Base-by-base conservation (phyloP, 2,113 vertebrate species). In the Daphoenositta chrysoptera region DNA sequence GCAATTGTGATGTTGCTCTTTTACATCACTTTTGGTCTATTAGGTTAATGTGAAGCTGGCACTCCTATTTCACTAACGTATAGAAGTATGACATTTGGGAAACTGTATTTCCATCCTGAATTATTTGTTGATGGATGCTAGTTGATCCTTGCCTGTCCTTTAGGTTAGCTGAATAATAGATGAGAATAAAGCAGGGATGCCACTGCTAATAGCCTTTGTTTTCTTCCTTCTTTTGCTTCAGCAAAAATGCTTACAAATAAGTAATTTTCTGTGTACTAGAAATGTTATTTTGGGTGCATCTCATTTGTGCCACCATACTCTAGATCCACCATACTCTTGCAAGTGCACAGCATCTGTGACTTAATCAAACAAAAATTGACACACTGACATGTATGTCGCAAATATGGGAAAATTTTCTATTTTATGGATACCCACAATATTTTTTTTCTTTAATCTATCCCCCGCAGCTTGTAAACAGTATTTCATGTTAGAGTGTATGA, bases 321-420 rank as follows among this genome's bases (percentile, higher is more conserved):
- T 87, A 61, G 78, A 73, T 80, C 31, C 39, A 33, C 51, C 4
- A 1, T 81, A 35, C 23, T 83, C 60, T 47, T 77, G 58, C 47
- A 63, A 94, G 60, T 27, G 44, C 90, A 95, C 96, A 96, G 96
- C 97, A 94, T 97, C 96, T 96, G 96, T 97, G 96, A 97, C 92
- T 97, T 95, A 97, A 96, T 94, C 91, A 35, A 91, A 93, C 28
- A 89, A 79, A 83, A 86, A 51, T 28, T 54, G 64, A 50, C 35
- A 78, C 16, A 3, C 35, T 70, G 31, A 45, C 51, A 39, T 15
- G 2, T 63, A 58, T 57, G 33, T 80, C 19, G 30, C 42, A 86
- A 86, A 42, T 56, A 70, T 8, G 3, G 48, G 23, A 78, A 68
- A 60, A 39, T 16, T 22, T 82, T 20, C 21, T 45, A 15, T 51